These are phyloP conservation scores for Drosophila ohnishii DNA, from an alignment of 1,140 invertebrate species.

Conservation along the genomic window DNA sequence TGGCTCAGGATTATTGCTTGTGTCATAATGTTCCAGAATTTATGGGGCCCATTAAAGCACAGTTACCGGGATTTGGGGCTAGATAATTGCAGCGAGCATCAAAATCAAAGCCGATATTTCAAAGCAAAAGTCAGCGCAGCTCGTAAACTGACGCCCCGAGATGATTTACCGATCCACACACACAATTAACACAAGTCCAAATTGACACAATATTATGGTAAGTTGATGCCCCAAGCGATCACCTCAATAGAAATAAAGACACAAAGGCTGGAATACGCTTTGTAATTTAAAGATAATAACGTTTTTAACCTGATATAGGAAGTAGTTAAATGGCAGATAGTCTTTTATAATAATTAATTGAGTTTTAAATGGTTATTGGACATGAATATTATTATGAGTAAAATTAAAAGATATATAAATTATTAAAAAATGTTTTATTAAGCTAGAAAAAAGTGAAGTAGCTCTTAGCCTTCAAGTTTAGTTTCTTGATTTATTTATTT, in stretches of 20 bases:
- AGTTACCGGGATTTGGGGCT: conserved; percentile 57
- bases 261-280: conserved; percentile 20
- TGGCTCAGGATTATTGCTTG: conserved; percentile 41
- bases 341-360: neutral
- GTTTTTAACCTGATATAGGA: too few species aligned
- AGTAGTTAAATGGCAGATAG: neutral
- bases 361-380: neutral
- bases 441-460: too few species aligned
- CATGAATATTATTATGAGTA: neutral
- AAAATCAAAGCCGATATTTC: conserved; percentile 28
- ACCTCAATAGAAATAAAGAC: conserved; percentile 3
- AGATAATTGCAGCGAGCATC: conserved; percentile 56
- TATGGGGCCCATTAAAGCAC: conserved; percentile 72
- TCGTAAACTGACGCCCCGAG: conserved; percentile 64
- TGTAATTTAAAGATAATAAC: neutral
- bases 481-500: neutral
- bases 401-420: neutral
- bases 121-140: conserved; percentile 27
- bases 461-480: too few species aligned
- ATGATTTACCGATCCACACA: conserved; percentile 47
- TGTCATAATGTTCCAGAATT: conserved; percentile 71
- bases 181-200: conserved; percentile 47
- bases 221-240: conserved; percentile 40
- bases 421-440: neutral
- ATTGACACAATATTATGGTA: conserved; percentile 47